These are phyloP conservation scores for Lypha dubia DNA, from an alignment of 2,888 invertebrate species.

Conservation along the genomic window DNA sequence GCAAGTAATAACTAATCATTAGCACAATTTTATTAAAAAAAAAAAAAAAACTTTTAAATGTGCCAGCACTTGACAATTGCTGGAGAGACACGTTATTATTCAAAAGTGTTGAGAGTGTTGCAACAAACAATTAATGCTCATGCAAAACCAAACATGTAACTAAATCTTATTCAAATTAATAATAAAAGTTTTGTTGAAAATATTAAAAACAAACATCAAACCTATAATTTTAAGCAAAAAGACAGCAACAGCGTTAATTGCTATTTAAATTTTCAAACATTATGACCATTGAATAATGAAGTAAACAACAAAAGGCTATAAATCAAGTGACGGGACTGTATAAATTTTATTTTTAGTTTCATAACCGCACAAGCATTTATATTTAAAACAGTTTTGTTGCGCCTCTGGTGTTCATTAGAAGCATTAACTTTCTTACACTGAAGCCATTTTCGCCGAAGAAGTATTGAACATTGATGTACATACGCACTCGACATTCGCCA, in stretches of 20 bases:
- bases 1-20: slow-evolving; percentile 27
- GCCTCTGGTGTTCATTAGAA: no score
- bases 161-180: background rate
- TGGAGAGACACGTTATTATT: slow-evolving; percentile 2
- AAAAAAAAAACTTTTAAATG: background rate
- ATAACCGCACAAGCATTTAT: background rate
- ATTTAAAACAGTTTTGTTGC: no score
- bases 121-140: background rate
- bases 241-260: slow-evolving; percentile 2
- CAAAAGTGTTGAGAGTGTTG: slow-evolving; percentile 6
- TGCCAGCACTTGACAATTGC: slow-evolving; percentile 8
- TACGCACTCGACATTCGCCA: no score
- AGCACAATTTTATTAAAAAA: background rate
- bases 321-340: slow-evolving; percentile 22
- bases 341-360: slow-evolving; percentile 23
- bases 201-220: background rate
- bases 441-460: no score
- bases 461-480: no score
- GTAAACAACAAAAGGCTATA: slow-evolving; percentile 2
- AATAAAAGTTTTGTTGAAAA: slow-evolving; percentile 2
- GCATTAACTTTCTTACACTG: no score
- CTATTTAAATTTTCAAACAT: slow-evolving; percentile 19
- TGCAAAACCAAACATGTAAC: slow-evolving; percentile 5
- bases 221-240: slow-evolving; percentile 14
- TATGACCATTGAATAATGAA: slow-evolving; percentile 2